phyloP scores from a whole-genome alignment of 2,113 vertebrate genomes.

The Ursus arctos region DNA sequence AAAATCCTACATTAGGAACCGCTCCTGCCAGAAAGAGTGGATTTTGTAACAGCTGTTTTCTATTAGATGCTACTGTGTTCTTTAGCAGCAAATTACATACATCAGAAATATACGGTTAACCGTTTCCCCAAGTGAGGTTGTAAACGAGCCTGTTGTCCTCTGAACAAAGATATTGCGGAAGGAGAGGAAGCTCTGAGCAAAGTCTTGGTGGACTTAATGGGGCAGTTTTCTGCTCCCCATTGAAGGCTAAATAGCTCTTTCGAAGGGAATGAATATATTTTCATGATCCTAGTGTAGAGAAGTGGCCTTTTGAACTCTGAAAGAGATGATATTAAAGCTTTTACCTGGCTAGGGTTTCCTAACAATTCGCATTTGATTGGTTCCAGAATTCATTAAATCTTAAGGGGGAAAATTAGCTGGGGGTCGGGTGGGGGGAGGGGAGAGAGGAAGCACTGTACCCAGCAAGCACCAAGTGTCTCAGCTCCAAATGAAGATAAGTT shows the following conservation, averaged over 20 bases:
- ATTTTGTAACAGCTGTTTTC: conserved; percentile 74
- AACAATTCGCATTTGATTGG: conserved; percentile 35
- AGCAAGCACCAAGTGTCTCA: conserved; percentile 59
- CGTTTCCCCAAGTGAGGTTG: conserved; percentile 57
- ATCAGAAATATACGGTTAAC: conserved; percentile 76
- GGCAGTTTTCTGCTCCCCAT: not conserved
- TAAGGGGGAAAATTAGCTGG: conserved; percentile 54
- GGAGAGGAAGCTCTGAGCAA: not conserved
- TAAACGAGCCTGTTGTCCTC: conserved; percentile 32
- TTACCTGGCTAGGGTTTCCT: conserved; percentile 44
- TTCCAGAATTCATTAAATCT: conserved; percentile 65
- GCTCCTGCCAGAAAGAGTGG: conserved; percentile 54
- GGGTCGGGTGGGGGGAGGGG: not conserved
- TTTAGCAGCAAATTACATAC: conserved; percentile 79
- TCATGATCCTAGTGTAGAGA: conserved; percentile 35
- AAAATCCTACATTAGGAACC: conserved; percentile 72
- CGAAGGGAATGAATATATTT: conserved; percentile 67
- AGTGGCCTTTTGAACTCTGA: conserved; percentile 67
- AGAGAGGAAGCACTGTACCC: not conserved
- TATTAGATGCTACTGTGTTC: conserved; percentile 68
- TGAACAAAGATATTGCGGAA: not conserved
- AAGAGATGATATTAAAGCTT: conserved; percentile 46
- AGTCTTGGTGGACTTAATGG: conserved; percentile 23
- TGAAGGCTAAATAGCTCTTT: conserved; percentile 50
- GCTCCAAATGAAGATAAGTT: conserved; percentile 45